phyloP scores from a whole-genome alignment of 2,797 vertebrate species.

The Urophycis tenuis region DNA sequence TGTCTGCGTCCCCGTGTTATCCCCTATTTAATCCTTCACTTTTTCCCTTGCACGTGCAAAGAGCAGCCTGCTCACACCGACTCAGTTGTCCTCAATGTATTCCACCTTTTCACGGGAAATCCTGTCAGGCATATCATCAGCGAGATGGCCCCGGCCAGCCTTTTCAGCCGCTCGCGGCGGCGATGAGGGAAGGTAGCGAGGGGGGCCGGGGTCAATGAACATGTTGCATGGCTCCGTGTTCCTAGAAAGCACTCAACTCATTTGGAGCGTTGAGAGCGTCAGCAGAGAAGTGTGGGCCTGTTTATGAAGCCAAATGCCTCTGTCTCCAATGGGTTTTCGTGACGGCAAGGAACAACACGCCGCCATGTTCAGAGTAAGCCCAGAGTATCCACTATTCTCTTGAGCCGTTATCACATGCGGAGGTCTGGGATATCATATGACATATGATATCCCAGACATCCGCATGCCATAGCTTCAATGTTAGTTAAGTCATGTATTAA shows the following conservation, averaged over 20 bases:
- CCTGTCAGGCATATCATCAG: slow-evolving; percentile 12
- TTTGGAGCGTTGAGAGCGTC: background rate
- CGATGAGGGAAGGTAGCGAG: background rate
- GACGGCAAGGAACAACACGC: background rate
- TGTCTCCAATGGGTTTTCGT: background rate
- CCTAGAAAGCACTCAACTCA: background rate
- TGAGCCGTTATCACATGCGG: too few species aligned
- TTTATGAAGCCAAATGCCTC: background rate
- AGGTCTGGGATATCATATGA: background rate
- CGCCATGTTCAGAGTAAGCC: background rate
- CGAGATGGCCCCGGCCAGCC: background rate
- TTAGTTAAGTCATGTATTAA: background rate
- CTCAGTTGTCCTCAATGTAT: background rate
- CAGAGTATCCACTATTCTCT: too few species aligned
- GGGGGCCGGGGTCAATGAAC: background rate
- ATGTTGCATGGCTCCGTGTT: background rate
- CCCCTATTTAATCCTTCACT: background rate
- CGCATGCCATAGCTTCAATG: background rate
- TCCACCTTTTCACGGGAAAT: background rate
- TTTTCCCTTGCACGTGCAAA: background rate
- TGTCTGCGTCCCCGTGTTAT: background rate
- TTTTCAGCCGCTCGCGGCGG: background rate
- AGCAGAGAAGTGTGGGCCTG: background rate
- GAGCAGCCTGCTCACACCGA: background rate
- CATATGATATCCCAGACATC: too few species aligned